Evolutionary conservation across 2,888 invertebrate genomes (phyloP).

Genomic region (Ennomos erosarius): DNA sequence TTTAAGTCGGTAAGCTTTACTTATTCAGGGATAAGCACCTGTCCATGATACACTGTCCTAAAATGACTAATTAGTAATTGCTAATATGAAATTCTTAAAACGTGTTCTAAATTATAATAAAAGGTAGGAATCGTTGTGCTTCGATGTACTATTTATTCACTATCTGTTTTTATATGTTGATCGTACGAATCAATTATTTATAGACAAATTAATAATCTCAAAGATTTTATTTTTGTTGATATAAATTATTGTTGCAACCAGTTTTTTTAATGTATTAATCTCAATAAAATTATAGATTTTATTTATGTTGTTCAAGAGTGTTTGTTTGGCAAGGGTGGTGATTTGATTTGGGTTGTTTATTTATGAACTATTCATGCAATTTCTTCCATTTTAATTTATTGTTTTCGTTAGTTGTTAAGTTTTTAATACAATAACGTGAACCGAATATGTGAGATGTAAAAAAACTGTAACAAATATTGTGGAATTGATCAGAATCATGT

Average conservation of each 20-base stretch:
- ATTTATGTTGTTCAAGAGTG: background rate
- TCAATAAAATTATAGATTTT: too few species aligned
- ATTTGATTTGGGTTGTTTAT: conserved; percentile 23
- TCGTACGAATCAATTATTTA: too few species aligned
- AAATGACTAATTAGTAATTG: too few species aligned
- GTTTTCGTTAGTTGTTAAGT: conserved; percentile 14
- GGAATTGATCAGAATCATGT: conserved; percentile 13
- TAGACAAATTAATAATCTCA: too few species aligned
- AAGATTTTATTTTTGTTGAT: too few species aligned
- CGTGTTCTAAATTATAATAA: conserved; percentile 1
- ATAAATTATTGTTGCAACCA: too few species aligned
- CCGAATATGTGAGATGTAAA: too few species aligned
- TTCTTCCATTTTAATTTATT: background rate
- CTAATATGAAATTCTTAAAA: background rate
- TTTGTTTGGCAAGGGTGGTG: conserved; percentile 28
- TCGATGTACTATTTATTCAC: conserved; percentile 4
- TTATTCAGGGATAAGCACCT: too few species aligned
- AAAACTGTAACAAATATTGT: background rate
- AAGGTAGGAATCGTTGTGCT: background rate
- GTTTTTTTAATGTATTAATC: too few species aligned
- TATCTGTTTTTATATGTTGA: background rate
- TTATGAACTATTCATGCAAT: conserved; percentile 21
- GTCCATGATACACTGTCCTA: too few species aligned
- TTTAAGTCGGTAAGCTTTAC: too few species aligned
- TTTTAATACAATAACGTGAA: conserved; percentile 2